Percentiles rank a stretch among this genome's conserved stretches.
These are phyloP conservation scores for Syngnathoides biaculeatus DNA, from an alignment of 2,113 vertebrate species.

Conservation along the genomic window DNA sequence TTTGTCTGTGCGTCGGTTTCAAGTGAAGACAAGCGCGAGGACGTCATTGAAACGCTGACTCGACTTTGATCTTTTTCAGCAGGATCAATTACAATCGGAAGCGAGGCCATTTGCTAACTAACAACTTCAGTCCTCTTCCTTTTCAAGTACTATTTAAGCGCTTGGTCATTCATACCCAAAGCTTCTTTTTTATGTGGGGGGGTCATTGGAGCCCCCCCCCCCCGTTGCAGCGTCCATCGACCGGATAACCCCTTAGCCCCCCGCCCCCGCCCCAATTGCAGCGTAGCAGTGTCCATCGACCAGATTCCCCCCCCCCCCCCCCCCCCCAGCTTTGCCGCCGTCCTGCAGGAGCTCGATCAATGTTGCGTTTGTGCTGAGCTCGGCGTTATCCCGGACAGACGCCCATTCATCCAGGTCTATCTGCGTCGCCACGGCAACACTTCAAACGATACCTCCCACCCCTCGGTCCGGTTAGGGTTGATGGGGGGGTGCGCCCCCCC, in stretches of 20 bases:
- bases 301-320: constrained; percentile 15
- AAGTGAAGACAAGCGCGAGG: too few relatives aligned
- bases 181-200: too few relatives aligned
- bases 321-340: constrained; percentile 1
- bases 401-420: neutral
- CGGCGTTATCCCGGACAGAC: constrained; percentile 49
- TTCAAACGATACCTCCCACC: constrained; percentile 54
- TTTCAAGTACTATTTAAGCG: too few relatives aligned
- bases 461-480: constrained; percentile 42
- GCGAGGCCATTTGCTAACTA: too few relatives aligned
- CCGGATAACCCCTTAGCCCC: too few relatives aligned
- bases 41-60: too few relatives aligned
- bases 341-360: constrained; percentile 56
- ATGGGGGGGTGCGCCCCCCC: constrained; percentile 19
- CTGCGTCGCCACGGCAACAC: constrained; percentile 36
- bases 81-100: too few relatives aligned
- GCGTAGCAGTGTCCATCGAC: constrained; percentile 13
- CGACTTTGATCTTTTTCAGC: too few relatives aligned
- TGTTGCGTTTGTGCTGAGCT: constrained; percentile 56
- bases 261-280: neutral
- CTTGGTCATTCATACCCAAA: too few relatives aligned
- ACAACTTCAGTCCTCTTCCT: too few relatives aligned
- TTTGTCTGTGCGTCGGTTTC: too few relatives aligned
- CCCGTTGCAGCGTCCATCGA: neutral
- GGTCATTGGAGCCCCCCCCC: neutral